A percentile compares a stretch with the other conserved stretches of the same genome.
Conservation (phyloP, 1,140 invertebrate genomes). For the Scaptomyza montana region DNA sequence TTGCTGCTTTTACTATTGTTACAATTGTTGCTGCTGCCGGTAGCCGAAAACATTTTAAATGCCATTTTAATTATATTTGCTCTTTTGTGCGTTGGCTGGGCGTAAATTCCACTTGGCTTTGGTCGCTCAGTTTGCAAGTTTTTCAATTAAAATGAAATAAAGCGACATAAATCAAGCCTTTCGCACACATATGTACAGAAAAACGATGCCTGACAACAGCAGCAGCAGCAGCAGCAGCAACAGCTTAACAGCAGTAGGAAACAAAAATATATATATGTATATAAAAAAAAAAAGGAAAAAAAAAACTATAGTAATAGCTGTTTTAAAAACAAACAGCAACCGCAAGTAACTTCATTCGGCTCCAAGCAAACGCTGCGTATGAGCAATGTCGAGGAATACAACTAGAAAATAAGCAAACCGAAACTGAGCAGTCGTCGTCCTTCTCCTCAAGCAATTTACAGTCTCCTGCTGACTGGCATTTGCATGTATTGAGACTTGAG, state of each 20-base stretch:
- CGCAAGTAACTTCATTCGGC: constrained; percentile 72
- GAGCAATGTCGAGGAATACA: constrained; percentile 56
- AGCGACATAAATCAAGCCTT: constrained; percentile 75
- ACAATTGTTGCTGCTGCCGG: constrained; percentile 16
- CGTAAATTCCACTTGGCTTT: constrained; percentile 47
- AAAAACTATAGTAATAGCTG: background rate
- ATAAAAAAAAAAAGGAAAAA: too few species aligned
- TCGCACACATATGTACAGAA: constrained; percentile 35
- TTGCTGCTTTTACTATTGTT: constrained; percentile 7
- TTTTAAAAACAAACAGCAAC: constrained; percentile 42
- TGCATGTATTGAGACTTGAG: constrained; percentile 22
- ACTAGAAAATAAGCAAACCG: background rate
- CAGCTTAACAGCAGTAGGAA: constrained; percentile 3
- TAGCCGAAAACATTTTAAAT: constrained; percentile 69
- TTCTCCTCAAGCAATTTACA: constrained; percentile 11
- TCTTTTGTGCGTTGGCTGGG: constrained; percentile 52
- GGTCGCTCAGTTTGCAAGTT: constrained; percentile 59
- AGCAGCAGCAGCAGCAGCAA: constrained; percentile 4
- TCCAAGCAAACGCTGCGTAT: constrained; percentile 65
- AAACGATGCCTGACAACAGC: constrained; percentile 46
- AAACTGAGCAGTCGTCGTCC: constrained; percentile 13
- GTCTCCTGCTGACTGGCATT: constrained; percentile 43
- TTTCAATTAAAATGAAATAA: constrained; percentile 83
- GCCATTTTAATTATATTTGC: constrained; percentile 81
- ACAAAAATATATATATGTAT: constrained; percentile 11